Evolutionary conservation across 2,888 invertebrate genomes (phyloP), one percentile per base, ranked within the genome.

Genomic region (Lasius fuliginosus): DNA sequence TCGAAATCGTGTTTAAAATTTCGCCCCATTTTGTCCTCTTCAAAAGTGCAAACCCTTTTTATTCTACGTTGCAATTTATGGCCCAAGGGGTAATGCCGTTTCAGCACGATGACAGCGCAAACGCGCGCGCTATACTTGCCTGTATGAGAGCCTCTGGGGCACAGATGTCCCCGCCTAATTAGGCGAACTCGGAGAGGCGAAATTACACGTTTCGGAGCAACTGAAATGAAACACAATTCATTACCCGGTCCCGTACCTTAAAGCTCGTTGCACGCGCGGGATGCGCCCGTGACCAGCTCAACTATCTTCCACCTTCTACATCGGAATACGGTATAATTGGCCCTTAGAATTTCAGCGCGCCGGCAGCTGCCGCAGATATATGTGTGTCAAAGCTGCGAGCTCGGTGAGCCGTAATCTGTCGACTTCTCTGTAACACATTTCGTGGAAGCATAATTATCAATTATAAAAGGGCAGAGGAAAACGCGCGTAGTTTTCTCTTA

Each of bases 101-200:
- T 36, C 76, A 46, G 56, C 30, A 68, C 56, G 42, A 77, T 68
- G 56, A 40, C 36, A 40, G 30, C 40, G 68, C 68, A 56, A 81
- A 75, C 60, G 76, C 60, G 46, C 83, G 74, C 60, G 84, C 36
- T 65, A 40, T 33, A 49, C 64, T 75, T 82, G 68, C 12, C 67
- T 53, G 77, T 68, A 89, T 89, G 89, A 92, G 90, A 91, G 85
- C 89, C 93, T 77, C 92, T 91, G 92, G 92, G 86, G 88, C 90
- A 93, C 94, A 94, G 93, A 94, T 94, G 94, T 94, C 94, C 91
- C 92, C 91, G 91, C 86, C 93, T 94, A 94, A 94, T 94, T 94
- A 94, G 92, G 86, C 90, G 89, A 91, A 75, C 89, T 86, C 91
- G 75, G 86, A 87, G 87, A 83, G 84, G 84, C 89, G 87, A 93